phyloP scores from a whole-genome alignment of 2,888 invertebrate species.

The Oscheius onirici region DNA sequence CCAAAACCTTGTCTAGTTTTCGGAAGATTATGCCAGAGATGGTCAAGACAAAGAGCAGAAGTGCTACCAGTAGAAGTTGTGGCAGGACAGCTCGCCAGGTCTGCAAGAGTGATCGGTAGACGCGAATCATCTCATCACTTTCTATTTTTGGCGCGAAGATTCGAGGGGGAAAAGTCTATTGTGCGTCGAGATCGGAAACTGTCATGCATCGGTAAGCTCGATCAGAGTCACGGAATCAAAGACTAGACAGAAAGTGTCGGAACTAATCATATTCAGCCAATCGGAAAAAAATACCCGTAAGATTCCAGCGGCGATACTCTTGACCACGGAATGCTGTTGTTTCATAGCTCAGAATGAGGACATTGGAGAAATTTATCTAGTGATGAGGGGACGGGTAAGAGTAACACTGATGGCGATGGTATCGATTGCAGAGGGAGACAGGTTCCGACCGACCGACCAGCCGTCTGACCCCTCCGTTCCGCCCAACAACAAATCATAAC shows the following conservation, averaged over 20 bases:
- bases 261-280: too few relatives aligned
- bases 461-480: background rate
- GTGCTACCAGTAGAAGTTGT: conserved; percentile 37
- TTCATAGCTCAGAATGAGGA: background rate
- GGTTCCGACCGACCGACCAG: conserved; percentile 4
- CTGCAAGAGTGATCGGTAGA: conserved; percentile 15
- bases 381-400: background rate
- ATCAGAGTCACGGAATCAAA: too few relatives aligned
- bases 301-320: background rate
- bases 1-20: conserved; percentile 37
- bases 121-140: too few relatives aligned
- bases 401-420: background rate
- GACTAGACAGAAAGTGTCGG: too few relatives aligned
- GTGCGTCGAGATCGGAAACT: too few relatives aligned
- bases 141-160: too few relatives aligned
- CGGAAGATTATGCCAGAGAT: conserved; percentile 42
- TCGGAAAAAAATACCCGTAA: background rate
- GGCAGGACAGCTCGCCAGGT: conserved; percentile 34
- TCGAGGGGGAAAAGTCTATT: too few relatives aligned
- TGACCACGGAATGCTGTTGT: conserved; percentile 9
- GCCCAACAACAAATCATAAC: too few relatives aligned
- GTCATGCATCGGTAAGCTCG: too few relatives aligned
- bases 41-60: conserved; percentile 30
- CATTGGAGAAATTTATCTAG: background rate
- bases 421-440: conserved; percentile 14